These are phyloP conservation scores for Tiliqua scincoides DNA, from an alignment of 2,113 vertebrate genomes.

Conservation along the genomic window DNA sequence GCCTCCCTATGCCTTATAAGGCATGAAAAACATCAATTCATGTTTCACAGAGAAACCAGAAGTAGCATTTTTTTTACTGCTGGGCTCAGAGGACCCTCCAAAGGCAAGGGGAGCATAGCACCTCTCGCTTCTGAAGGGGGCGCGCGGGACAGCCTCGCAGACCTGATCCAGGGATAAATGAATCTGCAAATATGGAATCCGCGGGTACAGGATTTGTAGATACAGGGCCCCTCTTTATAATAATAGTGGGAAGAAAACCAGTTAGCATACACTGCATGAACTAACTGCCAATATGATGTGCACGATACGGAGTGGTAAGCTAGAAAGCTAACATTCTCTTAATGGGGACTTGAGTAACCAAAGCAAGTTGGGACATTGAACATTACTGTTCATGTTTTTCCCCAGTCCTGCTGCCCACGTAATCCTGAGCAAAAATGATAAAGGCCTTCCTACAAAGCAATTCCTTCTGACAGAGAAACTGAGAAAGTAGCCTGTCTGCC, in stretches of 20 bases:
- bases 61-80: no score
- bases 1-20: no score
- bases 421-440: neutral
- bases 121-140: no score
- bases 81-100: no score
- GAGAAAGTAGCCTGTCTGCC: neutral
- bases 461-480: neutral
- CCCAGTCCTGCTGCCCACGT: rapidly evolving
- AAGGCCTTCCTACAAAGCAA: neutral
- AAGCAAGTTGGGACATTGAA: neutral
- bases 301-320: rapidly evolving
- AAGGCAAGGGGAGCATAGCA: no score
- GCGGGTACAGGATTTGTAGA: no score
- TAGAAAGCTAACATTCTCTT: rapidly evolving
- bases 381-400: neutral
- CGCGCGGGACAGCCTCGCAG: no score
- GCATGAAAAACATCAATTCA: no score
- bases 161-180: no score
- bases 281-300: neutral
- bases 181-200: no score
- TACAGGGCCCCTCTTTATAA: no score
- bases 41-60: no score
- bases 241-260: neutral
- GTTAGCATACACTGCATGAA: neutral
- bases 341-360: neutral